These are phyloP conservation scores for Propithecus perrieri DNA, from an alignment of 2,797 vertebrate genomes.

Conservation along the genomic window DNA sequence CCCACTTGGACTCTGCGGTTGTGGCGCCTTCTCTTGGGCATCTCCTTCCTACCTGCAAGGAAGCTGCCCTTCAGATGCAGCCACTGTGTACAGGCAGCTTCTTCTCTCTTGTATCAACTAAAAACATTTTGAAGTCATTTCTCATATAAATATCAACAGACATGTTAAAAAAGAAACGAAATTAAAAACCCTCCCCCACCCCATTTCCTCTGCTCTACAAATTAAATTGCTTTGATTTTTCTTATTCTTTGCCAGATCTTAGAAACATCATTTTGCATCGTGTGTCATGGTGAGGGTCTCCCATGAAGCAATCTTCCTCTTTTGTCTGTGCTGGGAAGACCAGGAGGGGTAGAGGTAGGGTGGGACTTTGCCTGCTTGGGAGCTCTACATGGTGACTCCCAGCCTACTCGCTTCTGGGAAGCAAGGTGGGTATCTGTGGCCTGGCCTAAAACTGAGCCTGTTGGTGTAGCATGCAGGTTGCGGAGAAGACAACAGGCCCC, in stretches of 20 bases:
- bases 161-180: neutral
- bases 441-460: conserved; percentile 62
- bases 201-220: neutral
- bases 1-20: neutral
- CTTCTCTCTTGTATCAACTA: neutral
- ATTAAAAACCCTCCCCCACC: neutral
- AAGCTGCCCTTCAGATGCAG: neutral
- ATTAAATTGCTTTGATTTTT: neutral
- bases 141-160: neutral
- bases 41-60: neutral
- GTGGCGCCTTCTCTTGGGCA: accelerated
- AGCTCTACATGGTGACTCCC: neutral
- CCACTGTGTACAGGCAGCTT: neutral
- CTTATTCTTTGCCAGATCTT: neutral
- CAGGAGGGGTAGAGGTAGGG: neutral
- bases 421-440: conserved; percentile 34
- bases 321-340: neutral
- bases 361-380: neutral
- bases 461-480: conserved; percentile 41
- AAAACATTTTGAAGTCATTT: neutral
- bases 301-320: neutral
- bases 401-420: conserved; percentile 30
- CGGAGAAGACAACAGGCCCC: neutral
- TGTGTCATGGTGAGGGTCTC: neutral
- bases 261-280: neutral